These are phyloP conservation scores for Panagrolaimus sp. DNA, from an alignment of 1,140 invertebrate species.

Conservation along the genomic window DNA sequence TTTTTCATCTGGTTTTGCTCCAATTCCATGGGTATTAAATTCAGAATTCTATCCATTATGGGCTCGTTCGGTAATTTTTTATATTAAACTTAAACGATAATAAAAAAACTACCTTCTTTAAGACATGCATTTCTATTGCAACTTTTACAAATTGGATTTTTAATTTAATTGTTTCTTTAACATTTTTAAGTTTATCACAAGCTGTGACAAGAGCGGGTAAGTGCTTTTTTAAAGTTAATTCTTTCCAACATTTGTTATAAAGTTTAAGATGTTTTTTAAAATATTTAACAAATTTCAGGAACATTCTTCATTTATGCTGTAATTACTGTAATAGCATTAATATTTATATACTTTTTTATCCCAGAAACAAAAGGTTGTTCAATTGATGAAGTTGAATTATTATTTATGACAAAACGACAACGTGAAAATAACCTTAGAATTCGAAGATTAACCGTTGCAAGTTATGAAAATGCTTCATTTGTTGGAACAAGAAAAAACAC, in stretches of 20 bases:
- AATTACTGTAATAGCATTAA: slow-evolving; percentile 70
- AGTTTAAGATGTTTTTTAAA: too few relatives aligned
- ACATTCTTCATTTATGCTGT: slow-evolving; percentile 61
- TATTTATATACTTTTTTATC: slow-evolving; percentile 75
- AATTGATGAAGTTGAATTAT: slow-evolving; percentile 74
- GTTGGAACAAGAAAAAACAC: too few relatives aligned
- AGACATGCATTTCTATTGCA: slow-evolving; percentile 64
- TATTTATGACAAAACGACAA: slow-evolving; percentile 37
- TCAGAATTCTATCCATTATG: slow-evolving; percentile 68
- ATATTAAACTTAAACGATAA: too few relatives aligned
- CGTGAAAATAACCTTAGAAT: slow-evolving; percentile 12
- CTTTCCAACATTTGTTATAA: too few relatives aligned
- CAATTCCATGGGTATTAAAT: slow-evolving; percentile 69
- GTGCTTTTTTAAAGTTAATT: slow-evolving; percentile 31
- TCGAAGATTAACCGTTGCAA: too few relatives aligned
- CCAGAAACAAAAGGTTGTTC: slow-evolving; percentile 80
- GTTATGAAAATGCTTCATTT: too few relatives aligned
- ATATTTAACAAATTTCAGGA: slow-evolving; percentile 61
- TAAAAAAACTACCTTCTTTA: too few relatives aligned
- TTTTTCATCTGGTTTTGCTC: slow-evolving; percentile 63
- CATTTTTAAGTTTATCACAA: slow-evolving; percentile 65
- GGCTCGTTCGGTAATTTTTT: slow-evolving; percentile 66
- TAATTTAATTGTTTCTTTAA: slow-evolving; percentile 66
- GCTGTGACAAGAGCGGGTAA: slow-evolving; percentile 63
- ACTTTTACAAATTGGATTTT: slow-evolving; percentile 66